A percentile compares a stretch with the other conserved stretches of the same genome.
Conservation (phyloP, 2,797 vertebrate genomes). For the Botia kubotai region DNA sequence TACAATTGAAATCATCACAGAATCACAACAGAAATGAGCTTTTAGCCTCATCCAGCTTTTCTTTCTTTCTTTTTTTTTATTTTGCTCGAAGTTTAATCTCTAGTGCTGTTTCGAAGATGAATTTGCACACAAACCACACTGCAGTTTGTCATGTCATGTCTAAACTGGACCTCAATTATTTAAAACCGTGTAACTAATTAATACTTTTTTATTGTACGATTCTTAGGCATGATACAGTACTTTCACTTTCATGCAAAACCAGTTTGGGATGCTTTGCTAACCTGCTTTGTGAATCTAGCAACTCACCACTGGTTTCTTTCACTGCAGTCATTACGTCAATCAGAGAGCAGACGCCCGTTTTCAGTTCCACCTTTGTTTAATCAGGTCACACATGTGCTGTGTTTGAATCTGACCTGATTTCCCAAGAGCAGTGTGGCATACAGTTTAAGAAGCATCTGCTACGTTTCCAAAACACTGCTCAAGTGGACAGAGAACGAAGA, state of each 20-base stretch:
- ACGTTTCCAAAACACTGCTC: slow-evolving; percentile 41
- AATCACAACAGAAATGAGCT: not conserved
- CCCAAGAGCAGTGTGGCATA: slow-evolving; percentile 39
- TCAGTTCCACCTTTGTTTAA: slow-evolving; percentile 39
- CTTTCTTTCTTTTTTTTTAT: not conserved
- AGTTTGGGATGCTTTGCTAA: not conserved
- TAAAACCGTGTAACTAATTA: too few species aligned
- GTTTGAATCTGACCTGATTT: slow-evolving; percentile 46
- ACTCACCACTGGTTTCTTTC: not conserved
- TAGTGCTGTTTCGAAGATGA: too few species aligned
- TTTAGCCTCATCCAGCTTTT: too few species aligned
- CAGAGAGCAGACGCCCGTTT: slow-evolving; percentile 9
- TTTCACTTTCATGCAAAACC: not conserved
- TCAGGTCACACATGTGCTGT: slow-evolving; percentile 44
- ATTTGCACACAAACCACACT: not conserved
- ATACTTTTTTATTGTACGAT: too few species aligned
- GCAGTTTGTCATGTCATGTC: not conserved
- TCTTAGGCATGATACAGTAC: too few species aligned
- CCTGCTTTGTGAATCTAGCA: not conserved
- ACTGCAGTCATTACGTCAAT: slow-evolving; percentile 5
- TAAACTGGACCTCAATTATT: not conserved
- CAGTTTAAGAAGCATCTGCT: slow-evolving; percentile 45
- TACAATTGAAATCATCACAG: not conserved
- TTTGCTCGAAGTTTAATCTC: too few species aligned
- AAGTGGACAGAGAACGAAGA: slow-evolving; percentile 13